Conservation (phyloP, 2,888 invertebrate species). For the Adela reaumurella region DNA sequence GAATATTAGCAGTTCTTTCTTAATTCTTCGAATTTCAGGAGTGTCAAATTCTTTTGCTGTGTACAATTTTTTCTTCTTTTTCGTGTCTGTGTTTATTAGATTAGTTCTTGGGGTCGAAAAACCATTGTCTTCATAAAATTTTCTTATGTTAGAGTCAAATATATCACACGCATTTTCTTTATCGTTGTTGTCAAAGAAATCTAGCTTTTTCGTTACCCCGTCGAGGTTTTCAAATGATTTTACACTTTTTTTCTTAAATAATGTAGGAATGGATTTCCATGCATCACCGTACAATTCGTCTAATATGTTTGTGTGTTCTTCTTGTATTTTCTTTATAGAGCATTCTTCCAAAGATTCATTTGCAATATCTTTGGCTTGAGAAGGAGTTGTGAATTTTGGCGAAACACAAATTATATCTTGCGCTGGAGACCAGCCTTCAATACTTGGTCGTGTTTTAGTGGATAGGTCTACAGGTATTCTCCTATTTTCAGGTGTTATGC, state of each 20-base stretch:
- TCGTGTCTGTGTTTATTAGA: background rate
- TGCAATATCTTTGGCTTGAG: constrained; percentile 32
- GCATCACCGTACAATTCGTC: constrained; percentile 53
- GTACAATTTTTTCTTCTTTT: constrained; percentile 34
- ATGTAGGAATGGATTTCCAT: constrained; percentile 49
- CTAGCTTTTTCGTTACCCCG: constrained; percentile 29
- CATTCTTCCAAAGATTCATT: constrained; percentile 40
- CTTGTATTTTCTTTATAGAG: constrained; percentile 34
- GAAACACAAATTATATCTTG: constrained; percentile 38
- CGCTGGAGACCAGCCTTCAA: constrained; percentile 37
- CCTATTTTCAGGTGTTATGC: background rate
- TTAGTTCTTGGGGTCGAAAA: background rate
- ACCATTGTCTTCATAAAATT: background rate
- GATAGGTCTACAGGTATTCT: background rate
- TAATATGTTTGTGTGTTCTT: constrained; percentile 38
- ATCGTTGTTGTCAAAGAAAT: constrained; percentile 29
- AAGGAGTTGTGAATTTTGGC: constrained; percentile 28
- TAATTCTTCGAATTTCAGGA: background rate
- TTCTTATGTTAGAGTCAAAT: background rate
- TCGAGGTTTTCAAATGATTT: constrained; percentile 23
- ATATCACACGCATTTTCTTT: constrained; percentile 35
- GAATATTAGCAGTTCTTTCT: background rate
- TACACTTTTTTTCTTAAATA: constrained; percentile 31
- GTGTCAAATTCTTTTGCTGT: constrained; percentile 22
- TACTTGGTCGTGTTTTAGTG: background rate